phyloP scores from a whole-genome alignment of 2,113 vertebrate genomes.

The Arothron firmamentum region DNA sequence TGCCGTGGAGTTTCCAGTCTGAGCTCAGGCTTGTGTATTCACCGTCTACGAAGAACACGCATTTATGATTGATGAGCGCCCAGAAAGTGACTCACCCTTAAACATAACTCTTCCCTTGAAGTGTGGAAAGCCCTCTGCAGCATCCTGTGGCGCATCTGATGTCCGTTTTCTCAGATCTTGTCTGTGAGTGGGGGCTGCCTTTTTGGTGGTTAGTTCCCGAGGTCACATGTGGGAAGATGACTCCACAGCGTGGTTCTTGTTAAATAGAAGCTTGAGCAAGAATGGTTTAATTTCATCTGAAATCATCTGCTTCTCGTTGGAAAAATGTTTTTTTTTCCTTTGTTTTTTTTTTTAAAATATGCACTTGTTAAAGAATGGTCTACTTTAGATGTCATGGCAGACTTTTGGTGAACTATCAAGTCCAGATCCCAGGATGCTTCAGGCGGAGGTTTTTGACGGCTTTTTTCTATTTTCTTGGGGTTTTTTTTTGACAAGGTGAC shows the following conservation, averaged over 20 bases:
- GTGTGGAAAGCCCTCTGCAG: conserved; percentile 12
- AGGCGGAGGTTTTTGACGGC: not conserved
- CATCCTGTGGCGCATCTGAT: conserved; percentile 36
- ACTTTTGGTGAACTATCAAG: conserved; percentile 15
- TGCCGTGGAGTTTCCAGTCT: not conserved
- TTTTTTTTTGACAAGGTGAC: conserved; percentile 1
- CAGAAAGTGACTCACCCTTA: conserved; percentile 8
- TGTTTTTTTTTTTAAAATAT: conserved; percentile 23
- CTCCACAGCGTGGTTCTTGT: conserved; percentile 77
- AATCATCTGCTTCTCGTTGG: conserved; percentile 77
- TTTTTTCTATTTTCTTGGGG: not conserved
- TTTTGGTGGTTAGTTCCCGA: conserved; percentile 48
- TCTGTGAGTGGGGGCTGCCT: conserved; percentile 36
- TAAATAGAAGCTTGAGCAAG: conserved; percentile 60
- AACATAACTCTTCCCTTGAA: conserved; percentile 2
- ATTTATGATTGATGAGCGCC: conserved; percentile 13
- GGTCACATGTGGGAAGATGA: conserved; percentile 41
- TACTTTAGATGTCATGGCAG: conserved; percentile 29
- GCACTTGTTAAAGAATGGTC: conserved; percentile 39
- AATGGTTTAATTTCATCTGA: conserved; percentile 72
- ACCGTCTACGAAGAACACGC: not conserved
- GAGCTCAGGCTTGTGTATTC: not conserved
- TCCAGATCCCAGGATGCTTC: conserved; percentile 11
- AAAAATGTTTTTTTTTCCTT: conserved; percentile 30
- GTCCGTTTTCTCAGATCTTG: conserved; percentile 29